A percentile compares a stretch with the other conserved stretches of the same genome.
Evolutionary conservation across 2,888 invertebrate genomes (phyloP).

Genomic region (Acanthococcus lagerstroemiae): DNA sequence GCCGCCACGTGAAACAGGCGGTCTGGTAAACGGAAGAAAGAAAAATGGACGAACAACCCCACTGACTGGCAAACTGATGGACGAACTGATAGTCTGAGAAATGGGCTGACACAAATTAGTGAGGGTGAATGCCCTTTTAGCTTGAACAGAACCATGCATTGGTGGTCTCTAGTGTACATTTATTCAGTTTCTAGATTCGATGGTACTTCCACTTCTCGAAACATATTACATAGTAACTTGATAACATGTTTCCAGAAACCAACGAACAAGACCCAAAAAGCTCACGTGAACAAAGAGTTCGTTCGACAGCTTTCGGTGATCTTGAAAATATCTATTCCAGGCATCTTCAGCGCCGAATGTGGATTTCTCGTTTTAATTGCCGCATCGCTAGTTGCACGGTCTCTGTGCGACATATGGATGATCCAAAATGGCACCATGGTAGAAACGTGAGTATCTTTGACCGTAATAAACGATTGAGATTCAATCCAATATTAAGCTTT

Average conservation of each 20-base stretch:
- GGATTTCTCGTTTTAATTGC: conserved; percentile 67
- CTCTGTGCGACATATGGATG: conserved; percentile 94
- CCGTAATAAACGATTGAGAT: background rate
- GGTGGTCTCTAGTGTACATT: no score
- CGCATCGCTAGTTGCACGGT: conserved; percentile 68
- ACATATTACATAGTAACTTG: no score
- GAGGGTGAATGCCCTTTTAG: no score
- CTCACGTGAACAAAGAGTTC: conserved; percentile 66
- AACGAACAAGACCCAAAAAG: conserved; percentile 48
- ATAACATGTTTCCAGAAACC: conserved; percentile 43
- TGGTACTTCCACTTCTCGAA: no score
- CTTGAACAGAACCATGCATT: no score
- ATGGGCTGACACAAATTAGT: no score
- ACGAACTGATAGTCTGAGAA: no score
- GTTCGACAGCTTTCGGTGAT: conserved; percentile 57
- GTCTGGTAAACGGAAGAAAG: no score
- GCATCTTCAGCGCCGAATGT: conserved; percentile 63
- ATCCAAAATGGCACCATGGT: conserved; percentile 88
- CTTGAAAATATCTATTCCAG: conserved; percentile 68
- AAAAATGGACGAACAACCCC: no score
- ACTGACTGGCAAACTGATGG: no score
- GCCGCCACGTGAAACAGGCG: no score
- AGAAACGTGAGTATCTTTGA: conserved; percentile 77
- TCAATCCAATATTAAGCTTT: background rate
- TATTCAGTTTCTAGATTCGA: no score